Evolutionary conservation across 2,797 vertebrate genomes (phyloP).

Genomic region (Sparidentex hasta): DNA sequence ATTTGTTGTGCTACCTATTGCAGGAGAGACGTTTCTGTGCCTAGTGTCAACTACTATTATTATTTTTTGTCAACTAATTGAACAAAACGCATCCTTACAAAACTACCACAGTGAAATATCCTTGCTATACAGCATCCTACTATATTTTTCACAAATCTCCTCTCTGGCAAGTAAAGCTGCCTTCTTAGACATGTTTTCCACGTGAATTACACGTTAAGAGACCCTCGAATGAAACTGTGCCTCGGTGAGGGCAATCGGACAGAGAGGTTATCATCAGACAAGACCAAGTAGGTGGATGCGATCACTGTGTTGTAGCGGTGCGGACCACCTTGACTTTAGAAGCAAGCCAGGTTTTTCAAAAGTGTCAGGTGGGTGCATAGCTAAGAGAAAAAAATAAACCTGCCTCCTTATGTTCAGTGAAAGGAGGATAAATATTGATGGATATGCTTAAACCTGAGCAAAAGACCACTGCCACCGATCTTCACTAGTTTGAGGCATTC

Average conservation of each 20-base stretch:
- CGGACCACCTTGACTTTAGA: background rate
- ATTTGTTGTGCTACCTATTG: background rate
- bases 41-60: background rate
- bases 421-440: background rate
- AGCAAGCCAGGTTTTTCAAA: background rate
- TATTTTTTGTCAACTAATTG: background rate
- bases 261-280: slow-evolving; percentile 15
- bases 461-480: background rate
- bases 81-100: background rate
- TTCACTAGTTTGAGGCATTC: background rate
- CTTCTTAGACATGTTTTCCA: background rate
- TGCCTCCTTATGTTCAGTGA: background rate
- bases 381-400: background rate
- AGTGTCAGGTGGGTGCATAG: background rate
- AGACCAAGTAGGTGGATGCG: slow-evolving; percentile 2
- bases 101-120: background rate
- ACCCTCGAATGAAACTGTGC: background rate
- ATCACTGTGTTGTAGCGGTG: background rate
- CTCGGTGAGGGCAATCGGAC: background rate
- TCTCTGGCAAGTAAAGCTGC: background rate
- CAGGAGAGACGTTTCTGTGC: background rate
- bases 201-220: background rate
- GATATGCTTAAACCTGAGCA: background rate
- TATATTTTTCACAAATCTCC: background rate
- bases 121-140: background rate